These are phyloP conservation scores for Agelastica alni DNA, from an alignment of 2,888 invertebrate species.

Conservation along the genomic window DNA sequence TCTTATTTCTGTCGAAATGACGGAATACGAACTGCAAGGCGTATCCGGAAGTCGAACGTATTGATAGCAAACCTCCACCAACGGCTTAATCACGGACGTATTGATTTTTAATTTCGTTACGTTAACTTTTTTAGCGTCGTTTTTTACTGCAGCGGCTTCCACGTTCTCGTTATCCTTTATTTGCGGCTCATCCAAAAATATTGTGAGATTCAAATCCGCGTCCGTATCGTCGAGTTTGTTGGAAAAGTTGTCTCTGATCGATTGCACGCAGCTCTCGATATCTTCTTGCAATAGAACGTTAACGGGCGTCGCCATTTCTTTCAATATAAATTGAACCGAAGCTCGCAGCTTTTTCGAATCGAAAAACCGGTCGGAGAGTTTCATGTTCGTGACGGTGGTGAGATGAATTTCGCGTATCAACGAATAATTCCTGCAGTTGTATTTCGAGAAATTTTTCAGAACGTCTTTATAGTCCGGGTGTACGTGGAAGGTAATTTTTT, in stretches of 20 bases:
- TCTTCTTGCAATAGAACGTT: conserved; percentile 18
- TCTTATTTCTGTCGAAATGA: conserved; percentile 30
- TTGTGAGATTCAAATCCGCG: neutral
- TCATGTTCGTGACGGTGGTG: conserved; percentile 27
- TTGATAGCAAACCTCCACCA: conserved; percentile 39
- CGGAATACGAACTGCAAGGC: conserved; percentile 38
- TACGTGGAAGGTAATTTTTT: conserved; percentile 28
- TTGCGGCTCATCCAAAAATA: neutral
- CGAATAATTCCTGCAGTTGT: conserved; percentile 14
- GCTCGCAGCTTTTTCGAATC: conserved; percentile 27
- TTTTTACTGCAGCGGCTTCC: neutral
- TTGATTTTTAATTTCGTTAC: conserved; percentile 17
- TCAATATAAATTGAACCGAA: conserved; percentile 27
- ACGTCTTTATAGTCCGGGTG: conserved; percentile 36
- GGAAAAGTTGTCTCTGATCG: conserved; percentile 15
- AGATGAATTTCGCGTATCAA: conserved; percentile 8
- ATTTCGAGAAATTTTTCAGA: conserved; percentile 26
- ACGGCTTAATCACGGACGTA: conserved; percentile 29
- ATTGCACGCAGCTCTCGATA: conserved; percentile 20
- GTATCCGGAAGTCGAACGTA: conserved; percentile 38
- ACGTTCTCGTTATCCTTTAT: neutral
- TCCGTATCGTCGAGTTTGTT: conserved; percentile 3
- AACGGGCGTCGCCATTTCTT: conserved; percentile 25
- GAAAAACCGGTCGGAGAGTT: conserved; percentile 16
- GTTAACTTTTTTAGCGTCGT: neutral